A percentile compares a stretch with the other conserved stretches of the same genome.
These are phyloP conservation scores for Papilio machaon DNA, from an alignment of 1,140 invertebrate species.

Conservation along the genomic window DNA sequence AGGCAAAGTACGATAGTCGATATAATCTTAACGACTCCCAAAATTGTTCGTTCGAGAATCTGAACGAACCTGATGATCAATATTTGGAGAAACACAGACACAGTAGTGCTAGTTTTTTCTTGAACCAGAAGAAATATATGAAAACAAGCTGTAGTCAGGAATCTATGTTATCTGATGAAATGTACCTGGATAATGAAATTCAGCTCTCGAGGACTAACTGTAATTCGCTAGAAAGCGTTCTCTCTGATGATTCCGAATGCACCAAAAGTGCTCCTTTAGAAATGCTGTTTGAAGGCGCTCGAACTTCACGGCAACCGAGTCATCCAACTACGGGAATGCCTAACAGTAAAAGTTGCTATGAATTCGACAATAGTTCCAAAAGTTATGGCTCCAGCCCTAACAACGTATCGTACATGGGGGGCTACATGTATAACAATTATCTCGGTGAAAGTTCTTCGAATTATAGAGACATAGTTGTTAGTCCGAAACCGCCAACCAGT, in stretches of 20 bases:
- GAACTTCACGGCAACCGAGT: constrained; percentile 61
- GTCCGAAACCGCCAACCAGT: constrained; percentile 55
- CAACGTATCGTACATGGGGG: constrained; percentile 70
- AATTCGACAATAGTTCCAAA: constrained; percentile 82
- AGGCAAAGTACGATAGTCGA: constrained; percentile 74
- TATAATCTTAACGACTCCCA: constrained; percentile 78
- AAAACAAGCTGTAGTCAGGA: constrained; percentile 85
- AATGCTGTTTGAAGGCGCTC: constrained; percentile 84
- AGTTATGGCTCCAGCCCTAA: constrained; percentile 85
- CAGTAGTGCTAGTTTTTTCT: constrained; percentile 85
- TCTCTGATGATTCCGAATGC: constrained; percentile 90
- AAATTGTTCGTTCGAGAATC: constrained; percentile 79
- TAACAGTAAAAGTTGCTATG: constrained; percentile 80
- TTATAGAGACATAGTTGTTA: constrained; percentile 53
- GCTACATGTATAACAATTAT: constrained; percentile 79
- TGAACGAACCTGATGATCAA: constrained; percentile 72
- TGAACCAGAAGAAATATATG: constrained; percentile 83
- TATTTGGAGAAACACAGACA: constrained; percentile 82
- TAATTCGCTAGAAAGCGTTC: constrained; percentile 89
- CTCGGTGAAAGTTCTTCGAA: constrained; percentile 62
- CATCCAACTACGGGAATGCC: constrained; percentile 64
- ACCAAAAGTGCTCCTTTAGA: constrained; percentile 89
- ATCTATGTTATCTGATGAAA: constrained; percentile 88
- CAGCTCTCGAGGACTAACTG: constrained; percentile 84
- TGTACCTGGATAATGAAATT: constrained; percentile 83